Evolutionary conservation across 2,888 invertebrate genomes (phyloP).

Genomic region (Hypena proboscidalis): DNA sequence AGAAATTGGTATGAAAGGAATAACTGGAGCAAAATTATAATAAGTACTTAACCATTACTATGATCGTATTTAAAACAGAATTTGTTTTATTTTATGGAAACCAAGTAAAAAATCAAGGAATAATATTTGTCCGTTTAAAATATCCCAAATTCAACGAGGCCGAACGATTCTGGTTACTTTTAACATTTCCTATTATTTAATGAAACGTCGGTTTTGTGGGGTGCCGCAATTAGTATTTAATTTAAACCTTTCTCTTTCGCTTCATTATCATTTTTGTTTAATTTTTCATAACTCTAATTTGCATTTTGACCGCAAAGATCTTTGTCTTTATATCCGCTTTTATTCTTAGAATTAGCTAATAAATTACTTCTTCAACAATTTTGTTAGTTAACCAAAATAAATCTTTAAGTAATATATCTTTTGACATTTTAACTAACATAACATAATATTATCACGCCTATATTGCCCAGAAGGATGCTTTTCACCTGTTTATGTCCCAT

Average conservation of each 20-base stretch:
- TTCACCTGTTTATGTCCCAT: no score
- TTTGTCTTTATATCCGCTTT: constrained; percentile 10
- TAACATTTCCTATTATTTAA: constrained; percentile 43
- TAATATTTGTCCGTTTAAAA: no score
- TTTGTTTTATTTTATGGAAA: no score
- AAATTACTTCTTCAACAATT: constrained; percentile 10
- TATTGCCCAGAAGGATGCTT: no score
- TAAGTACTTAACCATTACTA: no score
- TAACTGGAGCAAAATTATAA: no score
- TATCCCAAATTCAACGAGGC: background rate
- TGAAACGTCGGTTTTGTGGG: constrained; percentile 43
- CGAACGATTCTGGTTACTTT: constrained; percentile 20
- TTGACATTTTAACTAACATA: no score
- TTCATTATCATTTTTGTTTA: constrained; percentile 43
- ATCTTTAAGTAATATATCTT: background rate
- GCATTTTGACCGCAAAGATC: constrained; percentile 32
- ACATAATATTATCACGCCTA: no score
- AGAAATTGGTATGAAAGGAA: no score
- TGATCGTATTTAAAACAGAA: no score
- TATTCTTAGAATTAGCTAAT: constrained; percentile 10
- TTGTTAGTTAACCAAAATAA: background rate
- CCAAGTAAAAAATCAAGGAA: no score
- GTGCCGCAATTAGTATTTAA: constrained; percentile 60
- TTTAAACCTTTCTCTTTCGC: constrained; percentile 49
- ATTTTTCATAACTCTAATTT: constrained; percentile 50